Evolutionary conservation across 2,113 vertebrate species (phyloP), one percentile per base, ranked within the genome.

Genomic region (Tragelaphus imberbis): DNA sequence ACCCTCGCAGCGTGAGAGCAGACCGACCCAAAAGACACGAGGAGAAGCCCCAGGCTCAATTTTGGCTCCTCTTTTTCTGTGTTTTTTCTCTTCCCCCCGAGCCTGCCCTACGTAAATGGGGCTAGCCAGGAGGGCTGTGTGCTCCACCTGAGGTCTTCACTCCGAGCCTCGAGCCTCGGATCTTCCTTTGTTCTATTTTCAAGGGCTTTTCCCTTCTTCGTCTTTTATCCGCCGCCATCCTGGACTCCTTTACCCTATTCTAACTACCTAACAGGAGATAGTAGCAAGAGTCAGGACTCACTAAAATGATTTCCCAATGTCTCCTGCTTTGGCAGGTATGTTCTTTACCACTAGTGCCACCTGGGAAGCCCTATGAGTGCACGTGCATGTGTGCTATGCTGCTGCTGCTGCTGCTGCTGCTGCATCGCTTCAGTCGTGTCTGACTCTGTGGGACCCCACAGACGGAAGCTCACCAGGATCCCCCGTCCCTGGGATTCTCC

Each of bases 1-100:
- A 6, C n/a, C 16, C 65, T 68, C 2, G 4, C 36, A 19, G 68
- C 17, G 0, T 36, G 68, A 36, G n/a, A 19, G n/a, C 9, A 0
- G 68, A 19, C 68, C 23, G n/a, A 71, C n/a, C 65, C 65, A 71
- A 71, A 71, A 71, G 65, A 21, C 65, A 1, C 12, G 65, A 36
- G 23, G 4, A 36, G 65, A 71, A 71, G 17, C 65, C n/a, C 40
- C 40, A 40, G 40, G 40, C 4, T 40, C 40, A 40, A 40, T 40
- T 40, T 40, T 40, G 40, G 40, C 40, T 40, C 40, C 40, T 40
- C 40, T 40, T 40, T 40, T 40, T 40, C 40, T 40, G 4, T 40
- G 6, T 11, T 36, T 36, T 9, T 9, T 11, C 65, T 2, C n/a
- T 9, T 71, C 65, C 4, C 65, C 36, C n/a, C 6, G 65, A 71